These are phyloP conservation scores for Scaptodrosophila latifasciaeformis DNA, from an alignment of 2,888 invertebrate genomes.

Conservation along the genomic window DNA sequence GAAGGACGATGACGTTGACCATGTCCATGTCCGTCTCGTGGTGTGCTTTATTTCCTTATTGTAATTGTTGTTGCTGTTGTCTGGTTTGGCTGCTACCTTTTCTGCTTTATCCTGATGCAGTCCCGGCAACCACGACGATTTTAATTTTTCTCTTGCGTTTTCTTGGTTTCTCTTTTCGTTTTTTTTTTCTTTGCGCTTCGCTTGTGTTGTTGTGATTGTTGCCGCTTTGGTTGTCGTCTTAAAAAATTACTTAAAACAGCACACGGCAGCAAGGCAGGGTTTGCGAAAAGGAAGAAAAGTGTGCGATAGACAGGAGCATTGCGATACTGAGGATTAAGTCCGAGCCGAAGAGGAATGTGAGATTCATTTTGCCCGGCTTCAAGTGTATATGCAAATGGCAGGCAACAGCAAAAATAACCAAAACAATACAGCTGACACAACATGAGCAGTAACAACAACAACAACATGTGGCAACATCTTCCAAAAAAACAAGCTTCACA, in stretches of 20 bases:
- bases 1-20: conserved; percentile 8
- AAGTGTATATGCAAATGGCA: conserved; percentile 7
- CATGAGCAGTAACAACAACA: no score
- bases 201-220: neutral
- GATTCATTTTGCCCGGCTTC: conserved; percentile 20
- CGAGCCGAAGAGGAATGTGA: conserved; percentile 55
- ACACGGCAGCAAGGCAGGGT: conserved; percentile 1
- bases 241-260: conserved; percentile 57
- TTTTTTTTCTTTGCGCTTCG: conserved; percentile 2
- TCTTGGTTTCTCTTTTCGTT: neutral
- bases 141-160: conserved; percentile 5
- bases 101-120: conserved; percentile 46
- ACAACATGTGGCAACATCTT: no score
- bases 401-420: conserved; percentile 49
- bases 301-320: conserved; percentile 9
- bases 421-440: conserved; percentile 12
- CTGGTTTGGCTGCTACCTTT: conserved; percentile 20
- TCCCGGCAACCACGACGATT: conserved; percentile 4
- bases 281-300: conserved; percentile 33
- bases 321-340: neutral
- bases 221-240: conserved; percentile 41
- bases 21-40: conserved; percentile 1
- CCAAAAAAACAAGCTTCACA: no score
- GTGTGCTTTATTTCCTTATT: conserved; percentile 10
- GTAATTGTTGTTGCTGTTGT: conserved; percentile 14